Evolutionary conservation across 2,797 vertebrate genomes (phyloP).

Genomic region (Rousettus madagascariensis): DNA sequence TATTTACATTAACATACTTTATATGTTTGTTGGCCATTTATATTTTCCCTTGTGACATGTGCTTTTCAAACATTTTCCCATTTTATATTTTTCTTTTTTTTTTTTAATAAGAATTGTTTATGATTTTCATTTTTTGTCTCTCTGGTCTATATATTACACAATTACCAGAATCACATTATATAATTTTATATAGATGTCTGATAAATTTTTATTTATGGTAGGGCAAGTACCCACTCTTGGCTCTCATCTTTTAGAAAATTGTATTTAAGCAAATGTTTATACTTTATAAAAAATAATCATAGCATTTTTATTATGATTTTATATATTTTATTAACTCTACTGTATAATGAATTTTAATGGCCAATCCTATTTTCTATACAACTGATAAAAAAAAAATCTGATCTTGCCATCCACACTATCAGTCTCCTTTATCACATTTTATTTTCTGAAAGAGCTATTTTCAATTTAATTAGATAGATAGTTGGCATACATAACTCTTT

Average conservation of each 20-base stretch:
- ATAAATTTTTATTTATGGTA: not conserved
- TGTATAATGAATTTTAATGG: not conserved
- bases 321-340: not conserved
- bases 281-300: not conserved
- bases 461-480: not conserved
- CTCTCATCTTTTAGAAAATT: not conserved
- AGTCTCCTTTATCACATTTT: not conserved
- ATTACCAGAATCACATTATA: not conserved
- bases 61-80: not conserved
- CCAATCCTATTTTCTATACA: not conserved
- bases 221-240: accelerated
- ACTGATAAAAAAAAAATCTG: not conserved
- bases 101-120: not conserved
- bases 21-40: not conserved
- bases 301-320: not conserved
- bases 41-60: not conserved
- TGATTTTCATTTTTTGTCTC: not conserved
- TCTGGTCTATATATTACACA: not conserved
- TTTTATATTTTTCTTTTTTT: not conserved
- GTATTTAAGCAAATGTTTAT: not conserved
- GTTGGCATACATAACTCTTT: not conserved
- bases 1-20: not conserved
- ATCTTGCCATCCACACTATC: not conserved
- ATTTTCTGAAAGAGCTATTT: not conserved
- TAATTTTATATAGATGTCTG: not conserved